phyloP scores from a whole-genome alignment of 2,113 vertebrate species.

The Ia io region DNA sequence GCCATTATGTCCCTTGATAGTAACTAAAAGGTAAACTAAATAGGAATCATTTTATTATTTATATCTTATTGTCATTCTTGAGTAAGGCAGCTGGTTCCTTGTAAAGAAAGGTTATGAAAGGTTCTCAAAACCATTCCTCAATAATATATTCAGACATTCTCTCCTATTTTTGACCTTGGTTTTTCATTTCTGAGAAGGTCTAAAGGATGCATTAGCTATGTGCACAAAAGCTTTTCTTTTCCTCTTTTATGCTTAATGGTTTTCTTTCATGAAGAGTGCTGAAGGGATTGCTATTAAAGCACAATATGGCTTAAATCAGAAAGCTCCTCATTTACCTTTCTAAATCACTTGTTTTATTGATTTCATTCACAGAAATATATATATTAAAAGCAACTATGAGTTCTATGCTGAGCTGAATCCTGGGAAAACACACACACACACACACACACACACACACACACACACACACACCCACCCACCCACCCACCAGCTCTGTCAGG shows the following conservation, averaged over 20 bases:
- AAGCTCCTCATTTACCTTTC: background rate
- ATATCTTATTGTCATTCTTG: conserved; percentile 12
- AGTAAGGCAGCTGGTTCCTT: conserved; percentile 36
- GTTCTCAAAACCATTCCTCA: conserved; percentile 16
- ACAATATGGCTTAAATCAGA: conserved; percentile 30
- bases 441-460: background rate
- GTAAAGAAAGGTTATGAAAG: conserved; percentile 42
- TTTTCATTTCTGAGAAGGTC: conserved; percentile 36
- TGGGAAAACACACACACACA: background rate
- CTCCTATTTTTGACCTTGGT: conserved; percentile 50
- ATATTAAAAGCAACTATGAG: background rate
- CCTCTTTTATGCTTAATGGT: conserved; percentile 21
- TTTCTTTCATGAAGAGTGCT: background rate
- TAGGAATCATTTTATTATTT: conserved; percentile 22
- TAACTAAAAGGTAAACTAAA: conserved; percentile 40
- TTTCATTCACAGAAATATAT: conserved; percentile 9
- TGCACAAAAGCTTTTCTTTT: background rate
- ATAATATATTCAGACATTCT: conserved; percentile 34
- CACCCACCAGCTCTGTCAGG: background rate
- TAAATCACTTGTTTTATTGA: conserved; percentile 27
- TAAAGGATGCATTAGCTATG: conserved; percentile 42
- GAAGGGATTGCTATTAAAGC: background rate
- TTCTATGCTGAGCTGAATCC: background rate
- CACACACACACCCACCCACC: background rate
- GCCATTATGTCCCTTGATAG: background rate